A percentile compares a stretch with the other conserved stretches of the same genome.
These are phyloP conservation scores for Halcyon badia DNA, from an alignment of 2,797 vertebrate genomes.

Conservation along the genomic window DNA sequence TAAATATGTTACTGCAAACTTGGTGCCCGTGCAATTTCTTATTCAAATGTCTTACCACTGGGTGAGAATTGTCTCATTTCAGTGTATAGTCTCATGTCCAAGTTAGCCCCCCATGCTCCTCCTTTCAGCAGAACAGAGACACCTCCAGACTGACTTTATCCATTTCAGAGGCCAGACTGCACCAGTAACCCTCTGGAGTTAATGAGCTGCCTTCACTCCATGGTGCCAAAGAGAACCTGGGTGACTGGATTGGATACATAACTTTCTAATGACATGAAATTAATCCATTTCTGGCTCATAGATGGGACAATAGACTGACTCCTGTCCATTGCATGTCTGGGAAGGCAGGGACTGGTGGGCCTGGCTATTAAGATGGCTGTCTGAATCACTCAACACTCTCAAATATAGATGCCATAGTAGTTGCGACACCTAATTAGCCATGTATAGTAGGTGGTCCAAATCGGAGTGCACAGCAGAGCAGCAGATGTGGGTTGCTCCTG, in stretches of 20 bases:
- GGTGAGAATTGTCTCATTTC: neutral
- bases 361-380: neutral
- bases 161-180: neutral
- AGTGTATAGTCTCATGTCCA: neutral
- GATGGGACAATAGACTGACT: neutral
- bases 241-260: neutral
- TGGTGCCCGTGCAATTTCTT: neutral
- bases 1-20: neutral
- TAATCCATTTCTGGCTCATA: neutral
- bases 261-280: neutral
- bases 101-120: neutral
- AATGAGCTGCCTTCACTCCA: fast-evolving
- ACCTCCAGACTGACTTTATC: neutral
- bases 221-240: neutral
- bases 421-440: constrained; percentile 56
- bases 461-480: neutral
- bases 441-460: constrained; percentile 53
- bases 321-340: neutral
- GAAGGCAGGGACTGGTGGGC: neutral
- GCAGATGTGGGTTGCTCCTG: constrained; percentile 51
- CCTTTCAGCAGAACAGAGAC: neutral
- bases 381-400: constrained; percentile 20
- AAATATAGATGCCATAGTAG: neutral
- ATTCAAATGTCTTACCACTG: neutral
- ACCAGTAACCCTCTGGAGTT: neutral